Conservation (phyloP, 2,113 vertebrate genomes). For the Neomonachus schauinslandi region DNA sequence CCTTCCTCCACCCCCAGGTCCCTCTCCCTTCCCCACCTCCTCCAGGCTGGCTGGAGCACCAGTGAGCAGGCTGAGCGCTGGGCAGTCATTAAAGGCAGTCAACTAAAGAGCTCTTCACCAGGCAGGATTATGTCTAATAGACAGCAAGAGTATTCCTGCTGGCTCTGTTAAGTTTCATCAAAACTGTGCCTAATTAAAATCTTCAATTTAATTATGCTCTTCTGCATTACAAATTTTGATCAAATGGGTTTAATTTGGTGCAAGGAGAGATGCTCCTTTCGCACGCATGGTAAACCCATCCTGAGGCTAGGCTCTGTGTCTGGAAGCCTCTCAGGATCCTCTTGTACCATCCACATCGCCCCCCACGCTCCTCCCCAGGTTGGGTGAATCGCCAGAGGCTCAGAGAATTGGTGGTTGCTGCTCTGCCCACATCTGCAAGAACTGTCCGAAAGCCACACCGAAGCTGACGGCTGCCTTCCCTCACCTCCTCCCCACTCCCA, state of each 20-base stretch:
- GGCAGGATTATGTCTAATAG: constrained; percentile 63
- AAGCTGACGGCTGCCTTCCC: constrained; percentile 50
- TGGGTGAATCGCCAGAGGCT: background rate
- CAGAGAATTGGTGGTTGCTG: background rate
- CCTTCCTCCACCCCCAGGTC: accelerated
- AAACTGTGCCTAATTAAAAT: constrained; percentile 80
- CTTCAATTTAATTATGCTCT: constrained; percentile 76
- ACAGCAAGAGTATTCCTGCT: constrained; percentile 63
- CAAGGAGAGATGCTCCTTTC: constrained; percentile 56
- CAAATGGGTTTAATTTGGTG: constrained; percentile 72
- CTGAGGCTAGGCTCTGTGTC: background rate
- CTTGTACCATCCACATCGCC: background rate
- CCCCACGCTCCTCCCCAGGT: background rate
- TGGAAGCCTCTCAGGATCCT: background rate
- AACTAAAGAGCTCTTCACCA: constrained; percentile 49
- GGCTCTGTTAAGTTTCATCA: constrained; percentile 73
- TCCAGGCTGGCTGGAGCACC: background rate
- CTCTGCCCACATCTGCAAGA: constrained; percentile 62
- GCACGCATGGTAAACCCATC: background rate
- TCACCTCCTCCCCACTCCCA: background rate
- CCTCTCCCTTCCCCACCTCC: background rate
- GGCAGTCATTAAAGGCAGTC: constrained; percentile 60
- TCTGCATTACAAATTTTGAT: constrained; percentile 71
- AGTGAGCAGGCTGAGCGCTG: background rate
- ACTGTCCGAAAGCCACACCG: background rate